Base-by-base conservation (phyloP, 2,113 vertebrate species). In the Pyrgilauda ruficollis region DNA sequence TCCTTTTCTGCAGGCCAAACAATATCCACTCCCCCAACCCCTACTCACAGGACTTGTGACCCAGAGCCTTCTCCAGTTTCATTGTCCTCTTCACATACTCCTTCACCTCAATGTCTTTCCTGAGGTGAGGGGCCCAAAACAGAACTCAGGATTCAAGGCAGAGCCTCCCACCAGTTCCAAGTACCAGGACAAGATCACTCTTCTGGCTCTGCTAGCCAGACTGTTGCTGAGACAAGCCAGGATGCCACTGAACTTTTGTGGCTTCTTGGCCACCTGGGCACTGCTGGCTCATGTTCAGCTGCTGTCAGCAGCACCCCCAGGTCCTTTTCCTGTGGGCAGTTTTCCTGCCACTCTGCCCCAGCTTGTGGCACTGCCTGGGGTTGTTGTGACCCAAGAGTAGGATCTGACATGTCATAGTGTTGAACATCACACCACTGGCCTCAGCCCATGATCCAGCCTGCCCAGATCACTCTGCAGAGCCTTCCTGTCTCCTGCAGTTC, bases 401-500 rank as follows among this genome's bases (percentile, higher is more conserved):
- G 46, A 64, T 13, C n/a, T 10, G 28, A 11, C 6, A 21, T 26
- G 23, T 9, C 14, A 5, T 5, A 17, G 19, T 41, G 33, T 28
- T 70, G 24, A 9, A 23, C 2, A 28, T 63, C 31, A 17, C n/a
- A 15, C 10, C 35, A 2, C 0, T 74, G 13, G 16, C 33, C 37
- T 59, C 0, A 0, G 18, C 7, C 24, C 7, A 31, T 27, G 2
- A 31, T 35, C 10, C 50, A 53, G 9, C 21, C 39, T 30, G 33
- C 8, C 24, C 11, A 50, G 31, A 24, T 26, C 16, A 35, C 28
- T 31, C 49, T 63, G 43, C 6, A 52, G 26, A 37, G 12, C 18
- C 7, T 24, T 6, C 13, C 33, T 20, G 3, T 6, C 28, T 50
- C 9, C 3, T 23, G 28, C 21, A 84, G 14, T 9, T 9, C n/a